Base-by-base conservation (phyloP, 2,113 vertebrate species). In the Circaetus gallicus region DNA sequence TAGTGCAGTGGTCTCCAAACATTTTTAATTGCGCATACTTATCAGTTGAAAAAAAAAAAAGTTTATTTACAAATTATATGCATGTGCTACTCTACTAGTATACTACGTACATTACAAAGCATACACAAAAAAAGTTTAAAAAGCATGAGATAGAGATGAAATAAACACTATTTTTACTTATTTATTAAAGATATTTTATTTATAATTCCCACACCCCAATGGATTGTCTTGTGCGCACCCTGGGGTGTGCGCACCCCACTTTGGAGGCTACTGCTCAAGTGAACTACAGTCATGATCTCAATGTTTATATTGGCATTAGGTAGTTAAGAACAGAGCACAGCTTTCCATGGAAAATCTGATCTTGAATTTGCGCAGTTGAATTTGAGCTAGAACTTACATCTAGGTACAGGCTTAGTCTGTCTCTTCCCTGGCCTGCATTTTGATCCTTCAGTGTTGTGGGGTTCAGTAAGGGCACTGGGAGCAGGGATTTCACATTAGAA, bases 141-240 rank as follows among this genome's bases (percentile, higher is more conserved):
- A 82, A 59, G 4, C 20, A 29, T 55, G 61, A 47, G 36, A 16
- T 58, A 71, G 67, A 66, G 26, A 56, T 78, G 34, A 87, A 87
- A 38, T 32, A 82, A 90, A 22, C 26, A 14, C 16, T 42, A 19
- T 65, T 86, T 89, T 70, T 32, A 50, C 13, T 15, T 65, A n/a
- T 79, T 86, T 65, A 28, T 83, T 89, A 49, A 61, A 53, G 6
- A 6, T 67, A n/a, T 10, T 82, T 43, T 52, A 26, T 50, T 86
- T 83, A 4, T 3, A 50, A 56, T 74, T 93, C 10, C 22, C 2
- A 1, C 19, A 53, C 25, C 11, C 21, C 14, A 70, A 0, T 47
- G 31, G 63, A 16, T 32, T 77, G 32, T 55, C 52, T 47, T 69
- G 16, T 63, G 31, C 7, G 42, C 28, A 17, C 13, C 8, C 10